phyloP scores from a whole-genome alignment of 2,888 invertebrate genomes.

The Galeruca laticollis region DNA sequence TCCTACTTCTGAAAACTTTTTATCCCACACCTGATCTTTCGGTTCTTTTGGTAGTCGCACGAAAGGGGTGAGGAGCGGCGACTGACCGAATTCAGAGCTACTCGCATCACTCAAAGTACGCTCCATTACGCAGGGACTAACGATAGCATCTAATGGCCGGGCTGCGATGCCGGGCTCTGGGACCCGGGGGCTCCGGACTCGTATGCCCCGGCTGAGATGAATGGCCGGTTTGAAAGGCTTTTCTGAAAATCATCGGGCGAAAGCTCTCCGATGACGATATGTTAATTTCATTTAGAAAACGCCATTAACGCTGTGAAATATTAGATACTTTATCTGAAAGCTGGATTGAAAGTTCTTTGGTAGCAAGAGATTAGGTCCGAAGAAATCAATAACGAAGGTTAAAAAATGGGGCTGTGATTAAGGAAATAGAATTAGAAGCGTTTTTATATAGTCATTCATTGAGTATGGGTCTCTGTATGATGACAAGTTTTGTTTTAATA shows the following conservation, averaged over 20 bases:
- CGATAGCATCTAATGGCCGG: slow-evolving; percentile 67
- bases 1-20: slow-evolving; percentile 14
- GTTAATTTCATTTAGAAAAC: slow-evolving; percentile 53
- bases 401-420: not conserved
- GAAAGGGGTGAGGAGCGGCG: slow-evolving; percentile 13
- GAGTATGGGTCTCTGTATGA: too few species aligned
- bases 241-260: slow-evolving; percentile 58
- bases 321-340: slow-evolving; percentile 38
- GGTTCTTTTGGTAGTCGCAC: not conserved
- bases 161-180: slow-evolving; percentile 17
- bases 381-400: not conserved
- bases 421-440: not conserved
- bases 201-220: slow-evolving; percentile 58
- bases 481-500: too few species aligned
- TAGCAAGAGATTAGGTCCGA: slow-evolving; percentile 6
- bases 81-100: slow-evolving; percentile 17
- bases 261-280: slow-evolving; percentile 63
- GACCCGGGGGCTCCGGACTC: slow-evolving; percentile 53
- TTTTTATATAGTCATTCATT: not conserved
- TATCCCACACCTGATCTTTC: slow-evolving; percentile 31
- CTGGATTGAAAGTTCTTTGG: slow-evolving; percentile 11
- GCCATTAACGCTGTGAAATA: slow-evolving; percentile 44
- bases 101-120: slow-evolving; percentile 54
- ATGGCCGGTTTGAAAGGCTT: slow-evolving; percentile 57
- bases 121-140: slow-evolving; percentile 64